phyloP scores from a whole-genome alignment of 2,113 vertebrate genomes.

The Gracilinanus agilis region DNA sequence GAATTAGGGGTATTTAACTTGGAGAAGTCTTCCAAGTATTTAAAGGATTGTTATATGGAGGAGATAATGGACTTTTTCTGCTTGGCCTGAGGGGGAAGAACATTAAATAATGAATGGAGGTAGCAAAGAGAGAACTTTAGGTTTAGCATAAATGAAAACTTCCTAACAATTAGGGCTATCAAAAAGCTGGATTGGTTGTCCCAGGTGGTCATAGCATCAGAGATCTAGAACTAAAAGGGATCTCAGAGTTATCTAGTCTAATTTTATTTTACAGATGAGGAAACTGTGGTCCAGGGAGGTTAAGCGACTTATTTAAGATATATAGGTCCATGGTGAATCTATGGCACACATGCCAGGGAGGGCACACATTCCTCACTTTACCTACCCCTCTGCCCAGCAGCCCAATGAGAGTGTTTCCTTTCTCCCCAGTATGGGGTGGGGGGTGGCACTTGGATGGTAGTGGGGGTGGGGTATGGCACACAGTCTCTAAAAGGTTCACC shows the following conservation, averaged over 20 bases:
- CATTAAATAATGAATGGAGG: background rate
- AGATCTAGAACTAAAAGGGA: background rate
- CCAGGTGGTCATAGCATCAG: background rate
- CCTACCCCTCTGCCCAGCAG: too few species aligned
- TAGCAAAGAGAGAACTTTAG: background rate
- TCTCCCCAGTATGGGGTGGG: too few species aligned
- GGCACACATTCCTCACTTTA: too few species aligned
- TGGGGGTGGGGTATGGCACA: too few species aligned
- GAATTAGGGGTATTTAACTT: background rate
- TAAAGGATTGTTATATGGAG: background rate
- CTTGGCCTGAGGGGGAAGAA: background rate
- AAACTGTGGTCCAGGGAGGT: background rate
- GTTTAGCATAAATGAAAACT: background rate
- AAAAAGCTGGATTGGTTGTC: background rate
- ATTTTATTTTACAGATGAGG: background rate
- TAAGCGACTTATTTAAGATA: background rate
- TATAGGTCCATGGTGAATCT: background rate
- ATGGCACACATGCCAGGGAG: too few species aligned
- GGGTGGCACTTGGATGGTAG: too few species aligned
- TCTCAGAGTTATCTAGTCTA: background rate
- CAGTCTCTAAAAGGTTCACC: too few species aligned
- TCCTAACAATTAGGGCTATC: background rate
- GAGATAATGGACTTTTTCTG: background rate
- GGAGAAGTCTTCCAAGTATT: background rate
- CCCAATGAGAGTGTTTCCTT: too few species aligned